phyloP scores from a whole-genome alignment of 2,888 invertebrate genomes.

The Eilema griseolum region DNA sequence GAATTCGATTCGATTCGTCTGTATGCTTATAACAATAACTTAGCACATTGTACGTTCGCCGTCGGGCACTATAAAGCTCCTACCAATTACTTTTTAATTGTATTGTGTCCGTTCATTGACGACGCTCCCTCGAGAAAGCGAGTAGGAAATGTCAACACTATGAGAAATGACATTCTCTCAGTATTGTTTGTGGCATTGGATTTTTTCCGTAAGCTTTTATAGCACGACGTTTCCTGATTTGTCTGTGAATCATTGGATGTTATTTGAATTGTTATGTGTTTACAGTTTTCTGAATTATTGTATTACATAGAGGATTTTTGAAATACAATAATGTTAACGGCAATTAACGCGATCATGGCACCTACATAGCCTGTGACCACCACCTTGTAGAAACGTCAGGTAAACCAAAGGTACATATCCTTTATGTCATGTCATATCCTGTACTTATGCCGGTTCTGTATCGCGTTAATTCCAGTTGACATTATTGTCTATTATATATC shows the following conservation, averaged over 20 bases:
- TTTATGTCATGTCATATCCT: too few relatives aligned
- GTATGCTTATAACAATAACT: not conserved
- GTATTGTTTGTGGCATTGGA: slow-evolving; percentile 37
- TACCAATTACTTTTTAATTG: slow-evolving; percentile 14
- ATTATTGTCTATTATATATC: too few relatives aligned
- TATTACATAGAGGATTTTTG: not conserved
- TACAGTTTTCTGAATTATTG: not conserved
- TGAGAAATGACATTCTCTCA: slow-evolving; percentile 41
- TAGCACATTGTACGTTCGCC: not conserved
- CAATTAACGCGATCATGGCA: too few relatives aligned
- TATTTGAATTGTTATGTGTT: not conserved
- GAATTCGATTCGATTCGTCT: not conserved
- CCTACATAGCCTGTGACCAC: too few relatives aligned
- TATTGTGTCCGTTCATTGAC: slow-evolving; percentile 13
- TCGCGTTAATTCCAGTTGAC: too few relatives aligned
- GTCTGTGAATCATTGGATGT: slow-evolving; percentile 29
- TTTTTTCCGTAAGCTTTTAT: slow-evolving; percentile 33
- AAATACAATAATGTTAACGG: too few relatives aligned
- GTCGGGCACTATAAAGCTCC: not conserved
- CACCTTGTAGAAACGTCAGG: too few relatives aligned
- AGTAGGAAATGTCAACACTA: slow-evolving; percentile 37
- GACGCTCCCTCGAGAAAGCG: slow-evolving; percentile 27
- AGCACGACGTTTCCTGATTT: slow-evolving; percentile 35
- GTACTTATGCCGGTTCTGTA: too few relatives aligned
- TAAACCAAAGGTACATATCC: too few relatives aligned